A percentile compares a stretch with the other conserved stretches of the same genome.
Evolutionary conservation across 2,113 vertebrate species (phyloP).

Genomic region (Nettapus auritus): DNA sequence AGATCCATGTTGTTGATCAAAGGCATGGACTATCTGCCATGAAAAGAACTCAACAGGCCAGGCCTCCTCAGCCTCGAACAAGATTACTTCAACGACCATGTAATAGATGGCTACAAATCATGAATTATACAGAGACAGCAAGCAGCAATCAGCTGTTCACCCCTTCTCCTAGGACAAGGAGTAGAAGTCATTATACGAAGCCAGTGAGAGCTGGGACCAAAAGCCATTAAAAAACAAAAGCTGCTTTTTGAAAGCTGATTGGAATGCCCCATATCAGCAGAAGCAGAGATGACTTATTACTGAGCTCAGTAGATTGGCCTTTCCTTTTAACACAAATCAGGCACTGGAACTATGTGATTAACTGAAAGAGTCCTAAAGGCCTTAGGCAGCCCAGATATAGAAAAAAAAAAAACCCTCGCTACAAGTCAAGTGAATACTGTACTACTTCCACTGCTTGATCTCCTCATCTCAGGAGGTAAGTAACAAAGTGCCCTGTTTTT

Average conservation of each 20-base stretch:
- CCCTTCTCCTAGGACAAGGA: background rate
- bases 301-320: background rate
- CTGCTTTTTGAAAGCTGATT: background rate
- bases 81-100: background rate
- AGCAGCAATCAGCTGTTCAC: background rate
- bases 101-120: background rate
- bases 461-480: background rate
- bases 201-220: background rate
- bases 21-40: background rate
- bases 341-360: background rate
- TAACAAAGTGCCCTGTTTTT: background rate
- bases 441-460: background rate
- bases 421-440: background rate
- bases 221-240: conserved; percentile 10
- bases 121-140: background rate
- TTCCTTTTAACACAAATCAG: background rate
- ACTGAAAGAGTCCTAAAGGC: background rate
- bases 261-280: background rate
- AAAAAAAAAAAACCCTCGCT: background rate
- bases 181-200: background rate
- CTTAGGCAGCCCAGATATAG: background rate
- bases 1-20: background rate
- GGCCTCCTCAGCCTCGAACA: background rate
- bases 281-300: conserved; percentile 9
- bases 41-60: background rate